These are phyloP conservation scores for Xanthia icteritia DNA, from an alignment of 2,888 invertebrate species.

Conservation along the genomic window DNA sequence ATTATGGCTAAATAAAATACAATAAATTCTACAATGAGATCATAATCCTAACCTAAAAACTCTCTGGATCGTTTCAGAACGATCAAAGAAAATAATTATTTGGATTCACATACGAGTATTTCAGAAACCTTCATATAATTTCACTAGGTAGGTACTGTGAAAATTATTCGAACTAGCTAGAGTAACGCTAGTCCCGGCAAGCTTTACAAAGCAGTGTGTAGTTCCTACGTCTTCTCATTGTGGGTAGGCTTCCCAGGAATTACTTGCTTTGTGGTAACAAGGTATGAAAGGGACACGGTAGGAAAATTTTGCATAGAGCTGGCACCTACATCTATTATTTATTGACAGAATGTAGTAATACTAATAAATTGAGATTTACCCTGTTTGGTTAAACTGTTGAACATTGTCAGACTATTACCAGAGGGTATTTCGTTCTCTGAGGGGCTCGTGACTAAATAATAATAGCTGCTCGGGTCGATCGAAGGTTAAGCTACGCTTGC, in stretches of 20 bases:
- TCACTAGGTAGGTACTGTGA: not conserved
- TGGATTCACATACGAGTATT: not conserved
- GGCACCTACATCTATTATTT: not conserved
- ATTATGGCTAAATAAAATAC: not conserved
- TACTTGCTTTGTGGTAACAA: not conserved
- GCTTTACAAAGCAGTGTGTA: not conserved
- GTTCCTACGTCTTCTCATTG: too few species aligned
- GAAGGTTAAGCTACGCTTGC: not conserved
- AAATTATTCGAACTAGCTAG: not conserved
- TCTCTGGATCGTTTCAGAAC: not conserved
- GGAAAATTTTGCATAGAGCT: not conserved
- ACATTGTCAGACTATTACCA: not conserved
- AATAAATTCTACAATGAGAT: not conserved
- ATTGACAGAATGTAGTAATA: not conserved
- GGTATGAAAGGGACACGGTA: not conserved
- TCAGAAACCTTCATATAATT: not conserved
- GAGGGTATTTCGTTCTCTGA: not conserved
- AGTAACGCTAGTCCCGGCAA: not conserved
- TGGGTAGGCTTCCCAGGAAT: not conserved
- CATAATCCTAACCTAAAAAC: not conserved
- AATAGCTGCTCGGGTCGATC: not conserved
- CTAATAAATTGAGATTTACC: too few species aligned
- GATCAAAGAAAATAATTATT: not conserved
- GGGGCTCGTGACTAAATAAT: not conserved
- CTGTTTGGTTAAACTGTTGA: not conserved